Base-by-base conservation (phyloP, 1,140 invertebrate species). In the Drosophila arawakana region DNA sequence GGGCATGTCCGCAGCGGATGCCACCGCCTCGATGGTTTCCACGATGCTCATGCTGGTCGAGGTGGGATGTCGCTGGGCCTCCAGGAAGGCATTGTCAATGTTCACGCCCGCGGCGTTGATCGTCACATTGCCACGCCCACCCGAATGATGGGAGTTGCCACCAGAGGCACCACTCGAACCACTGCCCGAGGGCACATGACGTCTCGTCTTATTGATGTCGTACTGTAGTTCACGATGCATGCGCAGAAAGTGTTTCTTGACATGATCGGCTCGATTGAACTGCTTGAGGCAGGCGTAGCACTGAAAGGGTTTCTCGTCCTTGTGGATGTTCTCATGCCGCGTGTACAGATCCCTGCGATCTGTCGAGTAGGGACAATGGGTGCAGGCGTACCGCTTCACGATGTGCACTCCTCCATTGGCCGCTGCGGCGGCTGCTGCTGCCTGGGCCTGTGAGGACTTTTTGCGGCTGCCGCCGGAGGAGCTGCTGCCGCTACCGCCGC, bases 271-370 rank as follows among this genome's bases (percentile, higher is more conserved):
- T 39, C 97, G 94, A 92, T 98, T 98, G 93, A 98, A 98, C 84
- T 97, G 96, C 91, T 98, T 97, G 83, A 96, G 95, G 91, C 97
- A 98, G 7, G 97, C 95, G 90, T 98, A 98, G 91, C 97, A 98
- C 80, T 97, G 96, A 83, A 98, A 98, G 1, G 97, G 97, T 89
- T 98, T 98, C 81, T 98, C 97, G 86, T 97, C 96, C 67, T 96
- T 95, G 85, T 99, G 98, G 69, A 99, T 99, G 86, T 98, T 98
- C 93, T 99, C 97, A 93, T 99, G 98, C 5, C 98, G 95, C 2
- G 97, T 98, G 92, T 97, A 99, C 52, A 99, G 94, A 93, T 99
- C 98, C 61, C 98, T 94, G 7, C 98, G 94, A 91, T 99, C 97
- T 0, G 97, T 98, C 0, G 97, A 96, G 91, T 98, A 98, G 1